These are phyloP conservation scores for Tenthredo livida DNA, from an alignment of 2,888 invertebrate species.

Conservation along the genomic window DNA sequence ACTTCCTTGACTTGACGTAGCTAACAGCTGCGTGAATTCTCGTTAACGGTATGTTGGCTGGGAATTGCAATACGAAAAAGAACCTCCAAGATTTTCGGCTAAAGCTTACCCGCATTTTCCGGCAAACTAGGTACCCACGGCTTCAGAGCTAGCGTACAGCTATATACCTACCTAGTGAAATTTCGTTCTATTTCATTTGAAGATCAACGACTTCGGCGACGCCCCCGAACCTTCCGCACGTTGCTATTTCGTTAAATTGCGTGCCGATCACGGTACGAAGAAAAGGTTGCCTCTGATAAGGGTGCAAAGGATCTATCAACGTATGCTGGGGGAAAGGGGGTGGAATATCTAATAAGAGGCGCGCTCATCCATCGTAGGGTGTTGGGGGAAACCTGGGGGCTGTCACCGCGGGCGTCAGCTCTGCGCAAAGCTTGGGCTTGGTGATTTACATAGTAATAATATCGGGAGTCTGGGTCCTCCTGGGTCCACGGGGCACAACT, in stretches of 20 bases:
- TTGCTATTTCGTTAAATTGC: slow-evolving; percentile 23
- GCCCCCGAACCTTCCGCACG: not conserved
- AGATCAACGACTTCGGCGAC: not conserved
- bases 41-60: slow-evolving; percentile 23
- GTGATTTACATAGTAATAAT: slow-evolving; percentile 79
- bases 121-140: not conserved
- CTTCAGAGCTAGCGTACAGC: too few relatives aligned
- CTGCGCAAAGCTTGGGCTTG: slow-evolving; percentile 67
- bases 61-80: slow-evolving; percentile 18
- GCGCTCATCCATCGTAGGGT: slow-evolving; percentile 74
- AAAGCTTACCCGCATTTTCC: not conserved
- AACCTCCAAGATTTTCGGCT: not conserved
- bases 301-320: slow-evolving; percentile 58
- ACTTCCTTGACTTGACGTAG: slow-evolving; percentile 47
- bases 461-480: slow-evolving; percentile 68
- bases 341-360: slow-evolving; percentile 77
- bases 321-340: slow-evolving; percentile 61
- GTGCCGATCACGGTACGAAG: slow-evolving; percentile 15
- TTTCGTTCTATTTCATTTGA: not conserved
- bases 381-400: slow-evolving; percentile 72
- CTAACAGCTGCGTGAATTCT: slow-evolving; percentile 37
- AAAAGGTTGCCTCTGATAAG: slow-evolving; percentile 42
- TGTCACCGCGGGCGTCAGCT: slow-evolving; percentile 76
- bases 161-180: not conserved
- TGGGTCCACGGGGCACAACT: slow-evolving; percentile 27